Conservation (phyloP, 2,888 invertebrate genomes). For the Bedellia somnulentella region DNA sequence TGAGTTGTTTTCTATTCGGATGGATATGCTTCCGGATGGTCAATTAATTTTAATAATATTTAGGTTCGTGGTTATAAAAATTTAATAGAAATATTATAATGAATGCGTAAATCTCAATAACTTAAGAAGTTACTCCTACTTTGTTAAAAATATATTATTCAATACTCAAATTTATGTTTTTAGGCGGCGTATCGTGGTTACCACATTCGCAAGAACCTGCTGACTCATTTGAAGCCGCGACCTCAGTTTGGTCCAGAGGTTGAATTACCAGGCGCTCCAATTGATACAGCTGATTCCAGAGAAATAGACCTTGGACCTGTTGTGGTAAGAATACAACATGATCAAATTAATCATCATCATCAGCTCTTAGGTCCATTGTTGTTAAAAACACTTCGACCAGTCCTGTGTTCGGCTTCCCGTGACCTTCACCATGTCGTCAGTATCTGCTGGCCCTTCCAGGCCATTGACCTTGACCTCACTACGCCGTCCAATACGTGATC, state of each 20-base stretch:
- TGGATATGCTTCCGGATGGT: no score
- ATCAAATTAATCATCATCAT: not conserved
- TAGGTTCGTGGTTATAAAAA: no score
- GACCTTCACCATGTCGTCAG: no score
- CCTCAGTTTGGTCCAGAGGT: slow-evolving; percentile 20
- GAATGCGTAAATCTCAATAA: not conserved
- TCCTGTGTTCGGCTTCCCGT: no score
- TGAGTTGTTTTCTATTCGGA: no score
- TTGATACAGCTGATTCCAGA: slow-evolving; percentile 31
- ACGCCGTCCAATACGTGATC: no score
- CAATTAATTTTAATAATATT: no score
- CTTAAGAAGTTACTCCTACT: not conserved
- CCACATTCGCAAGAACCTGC: slow-evolving; percentile 31
- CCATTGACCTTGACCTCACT: no score
- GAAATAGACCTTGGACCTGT: slow-evolving; percentile 37
- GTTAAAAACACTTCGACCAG: no score
- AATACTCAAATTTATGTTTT: not conserved
- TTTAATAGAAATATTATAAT: not conserved
- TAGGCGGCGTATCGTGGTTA: slow-evolving; percentile 48
- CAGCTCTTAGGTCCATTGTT: no score
- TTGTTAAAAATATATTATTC: not conserved
- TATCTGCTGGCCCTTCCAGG: no score
- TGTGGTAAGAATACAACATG: slow-evolving; percentile 20
- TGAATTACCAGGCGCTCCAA: slow-evolving; percentile 30
- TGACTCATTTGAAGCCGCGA: slow-evolving; percentile 22